Base-by-base conservation (phyloP, 2,888 invertebrate species). In the Alcis repandata region DNA sequence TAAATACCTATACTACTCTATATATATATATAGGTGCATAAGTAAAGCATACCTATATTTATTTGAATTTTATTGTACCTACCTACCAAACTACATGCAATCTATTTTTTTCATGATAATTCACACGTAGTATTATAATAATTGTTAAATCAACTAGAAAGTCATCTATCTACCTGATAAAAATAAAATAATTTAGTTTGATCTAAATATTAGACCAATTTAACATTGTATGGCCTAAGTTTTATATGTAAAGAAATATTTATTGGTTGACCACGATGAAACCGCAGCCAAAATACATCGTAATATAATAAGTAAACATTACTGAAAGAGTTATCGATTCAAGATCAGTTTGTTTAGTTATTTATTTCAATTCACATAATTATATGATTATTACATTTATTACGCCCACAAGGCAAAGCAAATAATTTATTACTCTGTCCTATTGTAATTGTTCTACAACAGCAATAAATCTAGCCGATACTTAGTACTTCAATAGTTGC, bases 181-280 rank as follows among this genome's bases (percentile, higher is more conserved):
- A n/a, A n/a, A n/a, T 45, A 1, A 27, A 27, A 27, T 27, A n/a
- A n/a, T n/a, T n/a, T 15, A 22, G 20, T 45, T 41, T 19, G 9
- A 33, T 33, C n/a, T 32, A 45, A 32, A 38, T 22, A 46, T 46
- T 46, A 22, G 46, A 46, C 13, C n/a, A 1, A 41, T 46, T 46
- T 7, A 22, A 46, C 2, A 0, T 11, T n/a, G 46, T 22, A 13
- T 46, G 13, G 13, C 6, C 13, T 17, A 17, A 15, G 1, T 17
- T 41, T 22, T 49, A 33, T 49, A 15, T 49, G 32, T 33, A 32
- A 27, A 48, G 32, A 27, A 48, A 48, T 33, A 20, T 40, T 53
- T 32, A 56, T 43, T 43, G 43, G 32, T n/a, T 49, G 32, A 49
- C 49, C 49, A 49, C 49, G 32, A 49, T 32, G 33, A 33, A 40